A percentile compares a stretch with the other conserved stretches of the same genome.
phyloP scores from a whole-genome alignment of 2,113 vertebrate genomes.

The Casuarius casuarius region DNA sequence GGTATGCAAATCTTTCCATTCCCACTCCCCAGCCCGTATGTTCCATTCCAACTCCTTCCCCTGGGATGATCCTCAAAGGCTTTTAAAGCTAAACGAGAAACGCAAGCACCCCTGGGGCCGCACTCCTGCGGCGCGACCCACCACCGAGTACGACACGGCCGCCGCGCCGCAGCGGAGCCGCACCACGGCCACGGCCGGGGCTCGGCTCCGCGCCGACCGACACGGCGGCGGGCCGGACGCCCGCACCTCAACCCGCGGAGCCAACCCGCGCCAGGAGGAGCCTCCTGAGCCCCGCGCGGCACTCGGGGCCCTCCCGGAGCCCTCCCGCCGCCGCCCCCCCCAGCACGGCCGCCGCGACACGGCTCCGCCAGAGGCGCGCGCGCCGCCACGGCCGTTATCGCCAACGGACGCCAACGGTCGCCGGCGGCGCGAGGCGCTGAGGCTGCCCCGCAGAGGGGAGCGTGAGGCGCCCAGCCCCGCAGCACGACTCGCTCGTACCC shows the following conservation, averaged over 20 bases:
- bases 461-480: background rate
- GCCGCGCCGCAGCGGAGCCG: background rate
- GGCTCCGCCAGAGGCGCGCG: too few relatives aligned
- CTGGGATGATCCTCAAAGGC: background rate
- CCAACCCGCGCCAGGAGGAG: background rate
- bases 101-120: fast-evolving
- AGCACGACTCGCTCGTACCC: fast-evolving
- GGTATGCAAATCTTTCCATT: too few relatives aligned
- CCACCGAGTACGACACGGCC: too few relatives aligned
- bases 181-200: background rate
- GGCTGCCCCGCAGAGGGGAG: background rate
- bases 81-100: background rate
- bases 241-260: background rate
- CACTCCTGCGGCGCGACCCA: background rate
- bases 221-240: background rate
- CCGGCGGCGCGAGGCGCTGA: too few relatives aligned
- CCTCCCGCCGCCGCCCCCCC: background rate
- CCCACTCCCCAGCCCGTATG: background rate
- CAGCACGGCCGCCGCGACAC: background rate
- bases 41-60: background rate
- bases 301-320: background rate
- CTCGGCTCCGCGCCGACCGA: background rate
- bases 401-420: background rate
- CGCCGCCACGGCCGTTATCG: too few relatives aligned
- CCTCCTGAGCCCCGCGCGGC: too few relatives aligned